These are phyloP conservation scores for Bufotes viridis DNA, from an alignment of 2,797 vertebrate genomes.

Conservation along the genomic window DNA sequence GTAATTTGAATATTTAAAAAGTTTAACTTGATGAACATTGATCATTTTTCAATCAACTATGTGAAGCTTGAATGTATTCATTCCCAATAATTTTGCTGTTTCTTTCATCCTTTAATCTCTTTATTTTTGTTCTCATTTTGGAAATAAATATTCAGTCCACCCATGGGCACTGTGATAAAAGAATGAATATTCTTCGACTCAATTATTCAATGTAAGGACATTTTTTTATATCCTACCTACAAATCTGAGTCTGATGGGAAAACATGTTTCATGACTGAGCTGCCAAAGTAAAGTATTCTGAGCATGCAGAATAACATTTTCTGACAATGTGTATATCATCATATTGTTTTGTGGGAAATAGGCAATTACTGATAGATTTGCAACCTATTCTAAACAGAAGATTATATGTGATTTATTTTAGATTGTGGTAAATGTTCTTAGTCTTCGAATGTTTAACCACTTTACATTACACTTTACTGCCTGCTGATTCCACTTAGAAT, in stretches of 20 bases:
- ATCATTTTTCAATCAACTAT: too few relatives aligned
- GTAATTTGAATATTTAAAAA: too few relatives aligned
- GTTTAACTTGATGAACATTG: too few relatives aligned
- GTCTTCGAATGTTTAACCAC: slow-evolving; percentile 41
- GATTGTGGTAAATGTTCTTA: slow-evolving; percentile 20
- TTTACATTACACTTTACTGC: slow-evolving; percentile 41
- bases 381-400: background rate
- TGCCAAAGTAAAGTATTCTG: background rate
- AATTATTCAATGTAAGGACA: background rate
- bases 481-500: slow-evolving; percentile 43
- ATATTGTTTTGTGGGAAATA: slow-evolving; percentile 19
- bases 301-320: too few relatives aligned
- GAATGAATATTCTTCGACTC: background rate
- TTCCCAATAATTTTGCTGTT: too few relatives aligned
- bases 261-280: background rate
- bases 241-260: background rate
- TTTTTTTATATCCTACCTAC: background rate
- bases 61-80: too few relatives aligned
- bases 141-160: background rate
- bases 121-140: background rate
- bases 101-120: too few relatives aligned
- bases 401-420: slow-evolving; percentile 17
- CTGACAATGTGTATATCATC: background rate
- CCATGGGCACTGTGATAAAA: background rate
- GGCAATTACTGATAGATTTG: background rate